phyloP scores from a whole-genome alignment of 2,797 vertebrate genomes.

The Vireo griseus region DNA sequence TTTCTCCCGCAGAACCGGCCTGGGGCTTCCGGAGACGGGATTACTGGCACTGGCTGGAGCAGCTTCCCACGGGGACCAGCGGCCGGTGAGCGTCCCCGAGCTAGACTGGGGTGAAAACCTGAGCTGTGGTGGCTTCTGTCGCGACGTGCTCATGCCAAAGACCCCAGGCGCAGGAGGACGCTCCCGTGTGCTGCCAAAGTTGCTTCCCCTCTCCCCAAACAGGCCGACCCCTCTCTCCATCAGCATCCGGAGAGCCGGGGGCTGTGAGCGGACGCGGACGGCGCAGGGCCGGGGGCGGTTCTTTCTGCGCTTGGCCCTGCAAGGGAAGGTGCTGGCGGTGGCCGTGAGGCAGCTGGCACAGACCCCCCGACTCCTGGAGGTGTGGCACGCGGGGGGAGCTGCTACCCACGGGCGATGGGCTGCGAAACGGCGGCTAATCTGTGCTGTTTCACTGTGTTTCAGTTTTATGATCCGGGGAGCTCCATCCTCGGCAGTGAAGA shows the following conservation, averaged over 20 bases:
- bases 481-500: conserved; percentile 80
- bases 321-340: conserved; percentile 72
- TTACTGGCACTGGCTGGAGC: background rate
- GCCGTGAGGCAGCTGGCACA: conserved; percentile 75
- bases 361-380: conserved; percentile 74
- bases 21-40: background rate
- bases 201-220: background rate
- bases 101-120: background rate
- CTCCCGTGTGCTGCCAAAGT: background rate
- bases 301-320: conserved; percentile 80
- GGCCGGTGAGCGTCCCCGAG: background rate
- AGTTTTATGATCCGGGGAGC: conserved; percentile 79
- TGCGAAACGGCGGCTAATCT: rapidly evolving
- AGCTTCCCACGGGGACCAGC: background rate
- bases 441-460: background rate
- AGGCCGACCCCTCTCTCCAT: background rate
- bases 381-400: background rate
- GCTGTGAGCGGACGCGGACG: background rate
- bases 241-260: background rate
- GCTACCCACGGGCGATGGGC: rapidly evolving
- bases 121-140: background rate
- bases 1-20: background rate
- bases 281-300: conserved; percentile 80
- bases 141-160: background rate
- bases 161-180: background rate